Evolutionary conservation across 23 tunicate species (phyloP).

Genomic region (Phallusia fumigata): DNA sequence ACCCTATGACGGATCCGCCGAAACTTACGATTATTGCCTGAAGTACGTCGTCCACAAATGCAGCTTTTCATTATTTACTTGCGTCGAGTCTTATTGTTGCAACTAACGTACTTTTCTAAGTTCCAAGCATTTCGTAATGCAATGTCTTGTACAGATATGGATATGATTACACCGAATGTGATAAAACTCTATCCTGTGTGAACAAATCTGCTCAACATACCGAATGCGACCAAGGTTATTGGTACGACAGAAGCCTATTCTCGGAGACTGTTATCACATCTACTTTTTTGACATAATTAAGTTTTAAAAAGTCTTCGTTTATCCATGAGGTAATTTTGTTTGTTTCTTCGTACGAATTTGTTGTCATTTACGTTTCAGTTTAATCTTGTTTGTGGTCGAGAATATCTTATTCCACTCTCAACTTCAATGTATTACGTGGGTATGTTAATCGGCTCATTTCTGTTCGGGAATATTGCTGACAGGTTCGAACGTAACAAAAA

Average conservation of each 20-base stretch:
- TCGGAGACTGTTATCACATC: constrained; percentile 1
- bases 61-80: no score
- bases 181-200: neutral
- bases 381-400: constrained; percentile 54
- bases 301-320: no score
- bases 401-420: constrained; percentile 42
- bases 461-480: constrained; percentile 76
- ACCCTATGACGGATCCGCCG: constrained; percentile 27
- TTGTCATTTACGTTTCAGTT: constrained; percentile 26
- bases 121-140: neutral
- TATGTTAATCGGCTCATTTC: constrained; percentile 55
- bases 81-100: no score
- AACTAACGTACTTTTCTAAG: no score
- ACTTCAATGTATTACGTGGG: constrained; percentile 79
- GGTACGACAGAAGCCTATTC: constrained; percentile 14
- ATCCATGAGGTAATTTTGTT: no score
- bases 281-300: neutral
- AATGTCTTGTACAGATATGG: neutral
- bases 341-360: no score
- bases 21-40: neutral
- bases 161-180: neutral
- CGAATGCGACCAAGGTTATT: constrained; percentile 18
- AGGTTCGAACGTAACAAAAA: constrained; percentile 19
- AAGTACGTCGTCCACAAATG: neutral
- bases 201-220: neutral